Percentiles rank a stretch among this genome's conserved stretches.
phyloP scores from a whole-genome alignment of 2,797 vertebrate genomes.

The Gallinago nigripennis region DNA sequence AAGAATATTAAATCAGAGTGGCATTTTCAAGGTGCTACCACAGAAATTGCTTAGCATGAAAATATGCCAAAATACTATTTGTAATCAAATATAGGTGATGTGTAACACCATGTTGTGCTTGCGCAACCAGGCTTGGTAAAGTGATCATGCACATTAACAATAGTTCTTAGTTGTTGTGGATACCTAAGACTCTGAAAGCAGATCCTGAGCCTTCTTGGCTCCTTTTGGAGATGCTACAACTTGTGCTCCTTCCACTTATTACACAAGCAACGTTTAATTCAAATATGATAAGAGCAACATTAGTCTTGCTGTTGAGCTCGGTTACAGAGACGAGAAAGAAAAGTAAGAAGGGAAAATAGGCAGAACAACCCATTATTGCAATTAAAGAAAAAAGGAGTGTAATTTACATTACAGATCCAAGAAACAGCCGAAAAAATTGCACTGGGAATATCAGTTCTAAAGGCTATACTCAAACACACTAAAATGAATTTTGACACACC shows the following conservation, averaged over 20 bases:
- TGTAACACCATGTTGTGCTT: rapidly evolving
- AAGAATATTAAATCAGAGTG: neutral
- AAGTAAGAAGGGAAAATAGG: neutral
- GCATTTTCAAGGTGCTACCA: neutral
- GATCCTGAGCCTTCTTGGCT: neutral
- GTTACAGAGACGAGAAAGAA: neutral
- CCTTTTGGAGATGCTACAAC: neutral
- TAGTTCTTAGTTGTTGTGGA: neutral
- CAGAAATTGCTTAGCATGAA: neutral
- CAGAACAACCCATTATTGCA: neutral
- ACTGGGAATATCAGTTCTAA: neutral
- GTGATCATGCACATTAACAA: neutral
- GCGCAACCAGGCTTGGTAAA: neutral
- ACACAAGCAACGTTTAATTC: neutral
- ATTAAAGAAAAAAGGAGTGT: neutral
- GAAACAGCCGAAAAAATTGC: neutral
- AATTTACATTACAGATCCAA: neutral
- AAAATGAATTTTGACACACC: neutral
- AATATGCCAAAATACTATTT: neutral
- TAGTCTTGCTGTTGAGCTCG: neutral
- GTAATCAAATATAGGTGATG: neutral
- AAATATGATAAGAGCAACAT: neutral
- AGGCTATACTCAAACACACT: neutral
- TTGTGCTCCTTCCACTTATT: neutral
- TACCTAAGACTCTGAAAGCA: neutral